Percentiles rank a stretch among this genome's conserved stretches.
Evolutionary conservation across 1,140 invertebrate genomes (phyloP).

Genomic region (Amyelois transitella): DNA sequence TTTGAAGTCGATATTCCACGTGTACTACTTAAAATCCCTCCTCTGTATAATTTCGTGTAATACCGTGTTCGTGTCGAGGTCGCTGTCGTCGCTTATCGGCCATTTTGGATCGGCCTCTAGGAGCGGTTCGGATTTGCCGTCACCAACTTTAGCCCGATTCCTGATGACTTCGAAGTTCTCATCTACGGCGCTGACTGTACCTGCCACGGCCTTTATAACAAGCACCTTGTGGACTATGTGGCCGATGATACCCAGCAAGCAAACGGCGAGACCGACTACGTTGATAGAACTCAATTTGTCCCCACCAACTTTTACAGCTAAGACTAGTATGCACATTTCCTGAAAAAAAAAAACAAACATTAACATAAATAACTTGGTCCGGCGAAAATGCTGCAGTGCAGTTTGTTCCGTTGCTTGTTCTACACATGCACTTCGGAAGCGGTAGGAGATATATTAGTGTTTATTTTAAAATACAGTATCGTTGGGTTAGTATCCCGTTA

Average conservation of each 20-base stretch:
- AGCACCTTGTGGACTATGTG: constrained; percentile 89
- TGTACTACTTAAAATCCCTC: constrained; percentile 54
- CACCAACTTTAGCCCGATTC: constrained; percentile 16
- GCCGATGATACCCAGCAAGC: constrained; percentile 89
- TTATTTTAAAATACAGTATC: too few relatives aligned
- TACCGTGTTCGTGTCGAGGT: constrained; percentile 55
- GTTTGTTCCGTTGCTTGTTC: too few relatives aligned
- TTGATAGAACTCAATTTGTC: constrained; percentile 90
- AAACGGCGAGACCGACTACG: constrained; percentile 89
- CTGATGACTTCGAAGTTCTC: constrained; percentile 39
- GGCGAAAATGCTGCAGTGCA: too few relatives aligned
- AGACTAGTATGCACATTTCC: constrained; percentile 91
- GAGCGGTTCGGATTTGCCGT: constrained; percentile 33
- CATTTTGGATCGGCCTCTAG: constrained; percentile 40
- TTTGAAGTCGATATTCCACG: too few relatives aligned
- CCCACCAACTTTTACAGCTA: constrained; percentile 90
- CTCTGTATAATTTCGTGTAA: constrained; percentile 61
- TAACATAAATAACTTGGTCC: not conserved
- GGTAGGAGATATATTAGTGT: too few relatives aligned
- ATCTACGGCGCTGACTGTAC: constrained; percentile 42
- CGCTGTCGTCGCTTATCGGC: constrained; percentile 52
- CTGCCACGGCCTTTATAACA: constrained; percentile 47
- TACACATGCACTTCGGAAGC: too few relatives aligned
- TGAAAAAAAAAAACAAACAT: constrained; percentile 62
- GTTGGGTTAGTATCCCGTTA: too few relatives aligned